A percentile compares a stretch with the other conserved stretches of the same genome.
phyloP scores from a whole-genome alignment of 2,113 vertebrate genomes.

The Takifugu bimaculatus region DNA sequence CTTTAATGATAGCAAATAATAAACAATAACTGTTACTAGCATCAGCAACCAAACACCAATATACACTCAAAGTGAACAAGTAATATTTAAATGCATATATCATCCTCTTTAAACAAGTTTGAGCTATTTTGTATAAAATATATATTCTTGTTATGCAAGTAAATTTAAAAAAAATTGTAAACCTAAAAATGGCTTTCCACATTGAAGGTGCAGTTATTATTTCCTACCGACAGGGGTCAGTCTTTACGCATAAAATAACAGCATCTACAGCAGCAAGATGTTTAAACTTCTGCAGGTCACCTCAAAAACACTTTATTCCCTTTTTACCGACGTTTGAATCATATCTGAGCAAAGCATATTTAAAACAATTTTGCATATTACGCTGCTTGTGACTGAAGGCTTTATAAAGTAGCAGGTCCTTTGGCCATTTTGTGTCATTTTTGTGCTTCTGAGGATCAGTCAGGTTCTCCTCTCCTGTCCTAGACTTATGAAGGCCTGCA shows the following conservation, averaged over 20 bases:
- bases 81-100: too few species aligned
- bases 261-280: not conserved
- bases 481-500: constrained; percentile 64
- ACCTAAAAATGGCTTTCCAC: too few species aligned
- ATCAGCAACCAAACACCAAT: too few species aligned
- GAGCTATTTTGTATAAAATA: too few species aligned
- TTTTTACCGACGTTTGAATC: not conserved
- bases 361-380: not conserved
- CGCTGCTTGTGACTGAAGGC: not conserved
- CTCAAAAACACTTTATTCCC: not conserved
- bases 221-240: constrained; percentile 77
- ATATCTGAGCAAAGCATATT: not conserved
- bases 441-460: not conserved
- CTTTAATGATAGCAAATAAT: too few species aligned
- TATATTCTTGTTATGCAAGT: too few species aligned
- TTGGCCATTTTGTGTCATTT: not conserved
- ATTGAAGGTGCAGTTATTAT: not conserved
- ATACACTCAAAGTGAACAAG: too few species aligned
- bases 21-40: too few species aligned
- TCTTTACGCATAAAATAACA: constrained; percentile 60
- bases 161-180: too few species aligned
- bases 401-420: not conserved
- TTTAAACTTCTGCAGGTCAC: not conserved
- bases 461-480: constrained; percentile 5
- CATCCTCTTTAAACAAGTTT: too few species aligned